Evolutionary conservation across 2,113 vertebrate genomes (phyloP), one percentile per base, ranked within the genome.

Genomic region (Conger conger): DNA sequence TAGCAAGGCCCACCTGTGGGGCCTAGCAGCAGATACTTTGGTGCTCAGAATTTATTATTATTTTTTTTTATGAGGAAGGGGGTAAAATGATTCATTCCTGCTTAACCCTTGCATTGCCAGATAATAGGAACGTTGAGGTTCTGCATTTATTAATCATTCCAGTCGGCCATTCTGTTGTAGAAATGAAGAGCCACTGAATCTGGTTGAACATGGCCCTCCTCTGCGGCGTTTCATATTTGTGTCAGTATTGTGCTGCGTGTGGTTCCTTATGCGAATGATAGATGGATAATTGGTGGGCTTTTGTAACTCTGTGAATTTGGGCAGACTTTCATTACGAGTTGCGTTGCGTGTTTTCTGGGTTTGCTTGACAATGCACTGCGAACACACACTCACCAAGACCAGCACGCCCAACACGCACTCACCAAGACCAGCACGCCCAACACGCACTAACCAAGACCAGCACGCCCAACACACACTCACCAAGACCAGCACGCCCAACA

Each of bases 81-180:
- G 42, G 82, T 77, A 45, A 45, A 35, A n/a, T 93, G 92, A 94
- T 95, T 94, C 93, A 93, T 94, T 92, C 85, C 33, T 92, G 90
- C 94, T 93, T 94, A 96, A 95, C 95, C 33, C 84, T 90, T 68
- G 79, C 90, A 82, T 84, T 86, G 92, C 94, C 92, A 38, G 35
- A 30, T 96, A 94, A 94, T 97, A 97, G 96, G 96, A 98, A 97
- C 94, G 96, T 96, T 97, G 97, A 97, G 96, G 97, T 96, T 98
- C 95, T 97, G 96, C 84, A 87, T n/a, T n/a, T n/a, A n/a, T n/a
- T n/a, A 96, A 97, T 98, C 96, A 94, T 97, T 99, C 92, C 94
- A 96, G 98, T 97, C 94, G 97, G 98, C 95, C 95, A 92, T 89
- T 95, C 96, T 94, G 95, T 95, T 96, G 95, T 94, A 92, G 92